Conservation (phyloP, 2,888 invertebrate species). For the Rhamphomyia laevipes region DNA sequence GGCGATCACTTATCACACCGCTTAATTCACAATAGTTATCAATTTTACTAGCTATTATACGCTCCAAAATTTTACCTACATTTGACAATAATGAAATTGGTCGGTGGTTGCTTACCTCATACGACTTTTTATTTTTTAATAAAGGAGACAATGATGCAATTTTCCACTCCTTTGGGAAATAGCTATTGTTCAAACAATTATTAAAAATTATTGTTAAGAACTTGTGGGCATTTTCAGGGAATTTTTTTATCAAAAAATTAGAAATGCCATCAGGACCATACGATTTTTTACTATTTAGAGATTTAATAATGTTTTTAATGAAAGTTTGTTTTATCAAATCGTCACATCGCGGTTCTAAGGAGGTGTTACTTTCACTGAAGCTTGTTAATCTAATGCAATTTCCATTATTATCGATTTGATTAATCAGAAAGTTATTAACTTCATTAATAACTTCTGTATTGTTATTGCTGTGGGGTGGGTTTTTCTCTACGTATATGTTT, state of each 20-base stretch:
- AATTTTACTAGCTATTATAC: background rate
- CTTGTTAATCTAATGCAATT: too few relatives aligned
- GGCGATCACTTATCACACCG: too few relatives aligned
- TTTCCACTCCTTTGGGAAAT: slow-evolving; percentile 3
- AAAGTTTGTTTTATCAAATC: background rate
- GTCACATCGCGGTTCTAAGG: too few relatives aligned
- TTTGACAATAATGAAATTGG: too few relatives aligned
- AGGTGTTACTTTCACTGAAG: too few relatives aligned
- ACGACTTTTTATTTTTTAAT: background rate
- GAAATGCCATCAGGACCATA: background rate
- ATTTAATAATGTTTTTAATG: background rate
- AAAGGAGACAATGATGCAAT: slow-evolving; percentile 2
- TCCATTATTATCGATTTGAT: too few relatives aligned
- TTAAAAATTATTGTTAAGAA: slow-evolving; percentile 2
- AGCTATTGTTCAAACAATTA: slow-evolving; percentile 5
- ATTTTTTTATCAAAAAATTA: background rate
- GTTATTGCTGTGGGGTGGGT: too few relatives aligned
- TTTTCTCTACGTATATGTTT: too few relatives aligned
- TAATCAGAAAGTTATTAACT: too few relatives aligned
- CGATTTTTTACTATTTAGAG: slow-evolving; percentile 1
- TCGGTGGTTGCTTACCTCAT: too few relatives aligned
- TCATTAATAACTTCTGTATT: too few relatives aligned
- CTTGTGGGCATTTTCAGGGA: background rate
- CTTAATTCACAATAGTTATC: background rate
- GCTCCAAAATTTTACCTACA: background rate